Base-by-base conservation (phyloP, 2,888 invertebrate species). In the Atethmia centrago region DNA sequence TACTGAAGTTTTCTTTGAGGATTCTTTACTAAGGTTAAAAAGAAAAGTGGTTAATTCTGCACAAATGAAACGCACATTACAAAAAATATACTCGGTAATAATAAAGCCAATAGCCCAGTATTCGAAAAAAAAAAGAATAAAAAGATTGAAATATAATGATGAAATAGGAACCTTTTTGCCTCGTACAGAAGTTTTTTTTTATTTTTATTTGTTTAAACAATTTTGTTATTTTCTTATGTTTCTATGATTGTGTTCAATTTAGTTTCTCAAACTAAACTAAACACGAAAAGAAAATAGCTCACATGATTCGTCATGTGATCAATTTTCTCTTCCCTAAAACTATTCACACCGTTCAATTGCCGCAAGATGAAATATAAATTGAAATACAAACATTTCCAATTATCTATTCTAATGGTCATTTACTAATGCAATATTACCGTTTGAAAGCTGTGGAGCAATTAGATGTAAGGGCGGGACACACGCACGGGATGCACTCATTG, bases 401-500 rank as follows among this genome's bases (percentile, higher is more conserved):
- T 31, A 55, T 80, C 42, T 31, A 80, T 61, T n/a, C 14, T n/a
- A 74, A 62, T 31, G 16, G 14, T 51, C 21, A 78, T 74, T 47
- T 36, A 51, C 66, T 62, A 75, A 81, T 56, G 81, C 49, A 75
- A 58, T 66, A 58, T 36, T 45, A 77, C 59, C 71, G 73, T 79
- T 77, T 73, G 61, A 55, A 65, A 51, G 53, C 71, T 64, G 49
- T 28, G 49, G 74, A 81, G 82, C 78, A 82, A 87, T 83, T 77
- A 83, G 67, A 78, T 80, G 56, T 83, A 58, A 80, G 79, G 87
- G 69, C n/a, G 31, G 64, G 51, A 74, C 76, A 79, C 82, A 77
- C 64, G 64, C 40, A 55, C 65, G 71, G 59, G 82, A 85, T 88
- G 88, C 91, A 89, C 91, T 91, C 91, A 86, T 83, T 87, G 89